Evolutionary conservation across 2,113 vertebrate genomes (phyloP), one percentile per base, ranked within the genome.

Genomic region (Megaceryle torquata): DNA sequence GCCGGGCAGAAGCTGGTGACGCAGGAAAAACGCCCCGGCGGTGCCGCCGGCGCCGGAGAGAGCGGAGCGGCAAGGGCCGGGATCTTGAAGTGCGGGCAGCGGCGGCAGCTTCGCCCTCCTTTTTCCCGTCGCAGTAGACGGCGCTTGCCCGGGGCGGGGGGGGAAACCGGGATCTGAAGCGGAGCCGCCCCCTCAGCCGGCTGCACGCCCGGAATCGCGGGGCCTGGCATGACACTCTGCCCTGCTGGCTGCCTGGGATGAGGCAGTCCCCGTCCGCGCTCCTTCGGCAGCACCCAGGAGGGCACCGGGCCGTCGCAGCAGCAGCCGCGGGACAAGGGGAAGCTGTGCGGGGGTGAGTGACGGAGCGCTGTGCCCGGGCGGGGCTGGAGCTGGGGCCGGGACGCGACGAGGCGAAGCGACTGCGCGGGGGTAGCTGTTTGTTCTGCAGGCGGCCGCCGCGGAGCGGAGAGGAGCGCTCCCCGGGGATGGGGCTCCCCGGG

Each of bases 11-110:
- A 69, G 91, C 91, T 95, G 88, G 96, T 96, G 97, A 97, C 97
- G 96, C 96, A 97, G 96, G 96, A 96, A 87, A 96, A 94, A 97
- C 94, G 95, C 97, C 79, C 94, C 86, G 80, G 88, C 65, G 88
- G 61, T 77, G 88, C 94, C 88, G 91, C 94, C 56, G 80, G 88
- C 71, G 72, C 28, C 80, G 83, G 84, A 95, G 89, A 85, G 84
- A 82, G 60, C 82, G 76, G 67, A 91, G 76, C 84, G 70, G 64
- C 69, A 33, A 68, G 77, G 77, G 64, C 93, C 78, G n/a, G 63
- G 77, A 85, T 74, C 75, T 39, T n/a, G 57, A 46, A 84, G 65
- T 57, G 79, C 75, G 85, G 79, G 65, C 83, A 76, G 70, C 88
- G 29, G 75, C 63, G n/a, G 69, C 41, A 51, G 69, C 77, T 93